phyloP scores from a whole-genome alignment of 2,797 vertebrate genomes.

The Pelobates cultripes region DNA sequence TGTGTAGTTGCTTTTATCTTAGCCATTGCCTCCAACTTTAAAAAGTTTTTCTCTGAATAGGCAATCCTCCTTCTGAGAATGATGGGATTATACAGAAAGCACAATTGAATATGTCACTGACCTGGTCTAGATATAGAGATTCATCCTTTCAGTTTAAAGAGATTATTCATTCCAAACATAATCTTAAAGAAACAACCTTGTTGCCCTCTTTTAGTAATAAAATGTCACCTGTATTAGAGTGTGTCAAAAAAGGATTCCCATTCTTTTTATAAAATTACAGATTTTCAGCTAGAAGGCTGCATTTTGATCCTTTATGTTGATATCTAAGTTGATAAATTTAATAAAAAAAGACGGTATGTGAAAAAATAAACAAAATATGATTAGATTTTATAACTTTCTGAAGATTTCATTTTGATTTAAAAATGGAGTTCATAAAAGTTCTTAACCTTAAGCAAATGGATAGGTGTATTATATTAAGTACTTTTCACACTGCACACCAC shows the following conservation, averaged over 20 bases:
- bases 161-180: constrained; percentile 81
- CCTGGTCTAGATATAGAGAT: constrained; percentile 70
- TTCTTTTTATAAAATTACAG: constrained; percentile 70
- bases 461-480: constrained; percentile 57
- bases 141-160: constrained; percentile 75
- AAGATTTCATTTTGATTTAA: constrained; percentile 58
- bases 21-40: background rate
- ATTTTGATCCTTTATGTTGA: constrained; percentile 75
- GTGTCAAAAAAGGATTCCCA: constrained; percentile 85
- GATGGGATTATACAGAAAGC: constrained; percentile 71
- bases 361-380: constrained; percentile 86
- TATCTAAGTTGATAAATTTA: constrained; percentile 81
- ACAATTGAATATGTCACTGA: constrained; percentile 63
- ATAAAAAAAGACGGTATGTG: constrained; percentile 76
- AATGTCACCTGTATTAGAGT: constrained; percentile 71
- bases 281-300: constrained; percentile 63
- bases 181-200: constrained; percentile 71
- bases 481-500: constrained; percentile 57
- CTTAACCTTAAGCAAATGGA: constrained; percentile 66
- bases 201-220: constrained; percentile 63
- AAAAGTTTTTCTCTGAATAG: constrained; percentile 51
- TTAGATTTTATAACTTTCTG: constrained; percentile 75
- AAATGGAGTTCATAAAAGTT: constrained; percentile 64
- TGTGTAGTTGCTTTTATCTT: background rate
- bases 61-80: constrained; percentile 60